Evolutionary conservation across 2,888 invertebrate genomes (phyloP).

Genomic region (Nipponacmea schrenckii): DNA sequence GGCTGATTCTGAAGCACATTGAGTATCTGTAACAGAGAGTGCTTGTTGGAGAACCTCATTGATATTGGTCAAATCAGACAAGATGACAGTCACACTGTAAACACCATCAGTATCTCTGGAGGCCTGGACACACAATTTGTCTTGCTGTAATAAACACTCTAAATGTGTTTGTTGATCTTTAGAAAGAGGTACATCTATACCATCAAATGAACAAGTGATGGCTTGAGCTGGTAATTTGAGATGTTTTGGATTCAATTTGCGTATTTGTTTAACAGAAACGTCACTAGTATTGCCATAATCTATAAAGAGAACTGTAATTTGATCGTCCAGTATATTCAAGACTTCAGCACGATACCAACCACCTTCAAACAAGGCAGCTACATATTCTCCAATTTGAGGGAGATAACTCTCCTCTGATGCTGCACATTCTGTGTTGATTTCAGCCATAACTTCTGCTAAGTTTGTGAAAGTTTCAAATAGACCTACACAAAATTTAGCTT

Average conservation of each 20-base stretch:
- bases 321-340: conserved; percentile 28
- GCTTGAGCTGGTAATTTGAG: conserved; percentile 40
- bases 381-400: conserved; percentile 28
- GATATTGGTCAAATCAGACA: conserved; percentile 28
- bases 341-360: conserved; percentile 35
- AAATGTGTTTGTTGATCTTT: not conserved
- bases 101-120: conserved; percentile 23
- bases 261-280: conserved; percentile 30
- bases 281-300: conserved; percentile 62
- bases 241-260: conserved; percentile 30
- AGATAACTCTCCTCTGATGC: conserved; percentile 10
- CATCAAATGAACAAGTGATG: conserved; percentile 37
- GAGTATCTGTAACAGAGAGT: too few species aligned
- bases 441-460: not conserved
- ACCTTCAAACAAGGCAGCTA: conserved; percentile 32
- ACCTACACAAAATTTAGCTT: not conserved
- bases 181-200: conserved; percentile 11
- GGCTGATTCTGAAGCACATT: too few species aligned
- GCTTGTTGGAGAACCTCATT: conserved; percentile 8
- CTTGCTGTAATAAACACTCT: conserved; percentile 5
- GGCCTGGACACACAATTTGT: conserved; percentile 23
- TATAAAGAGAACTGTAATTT: conserved; percentile 51
- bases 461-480: not conserved
- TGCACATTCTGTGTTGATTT: conserved; percentile 13
- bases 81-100: conserved; percentile 33